Evolutionary conservation across 2,797 vertebrate genomes (phyloP).

Genomic region (Coranthus polyacanthus): DNA sequence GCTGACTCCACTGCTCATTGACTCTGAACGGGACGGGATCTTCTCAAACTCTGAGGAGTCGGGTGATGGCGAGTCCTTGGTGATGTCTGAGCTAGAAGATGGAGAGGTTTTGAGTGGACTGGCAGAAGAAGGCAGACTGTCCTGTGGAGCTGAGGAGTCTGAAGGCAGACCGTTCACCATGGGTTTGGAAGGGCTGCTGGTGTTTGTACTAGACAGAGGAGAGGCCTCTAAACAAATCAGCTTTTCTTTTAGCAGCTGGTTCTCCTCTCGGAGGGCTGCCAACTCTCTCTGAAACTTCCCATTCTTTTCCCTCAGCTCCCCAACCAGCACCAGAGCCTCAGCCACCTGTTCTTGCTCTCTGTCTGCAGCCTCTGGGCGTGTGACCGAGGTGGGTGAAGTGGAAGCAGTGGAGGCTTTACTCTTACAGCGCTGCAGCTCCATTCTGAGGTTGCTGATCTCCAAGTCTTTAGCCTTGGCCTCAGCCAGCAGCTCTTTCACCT

Average conservation of each 20-base stretch:
- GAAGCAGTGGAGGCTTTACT: conserved; percentile 77
- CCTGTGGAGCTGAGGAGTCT: conserved; percentile 68
- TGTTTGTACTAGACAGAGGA: conserved; percentile 81
- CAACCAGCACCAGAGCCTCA: conserved; percentile 86
- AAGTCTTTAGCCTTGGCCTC: conserved; percentile 96
- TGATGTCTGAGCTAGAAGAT: conserved; percentile 91
- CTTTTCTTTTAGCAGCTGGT: conserved; percentile 91
- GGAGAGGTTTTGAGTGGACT: conserved; percentile 84
- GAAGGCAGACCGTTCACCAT: conserved; percentile 73
- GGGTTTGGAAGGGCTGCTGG: conserved; percentile 72
- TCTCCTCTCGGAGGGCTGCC: conserved; percentile 90
- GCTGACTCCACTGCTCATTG: conserved; percentile 82
- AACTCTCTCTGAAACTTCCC: conserved; percentile 91
- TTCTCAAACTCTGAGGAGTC: conserved; percentile 95
- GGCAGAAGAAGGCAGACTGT: conserved; percentile 47
- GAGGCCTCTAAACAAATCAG: conserved; percentile 89
- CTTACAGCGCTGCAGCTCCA: conserved; percentile 90
- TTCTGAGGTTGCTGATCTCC: conserved; percentile 93
- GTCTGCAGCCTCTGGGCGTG: conserved; percentile 71
- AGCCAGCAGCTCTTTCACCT: conserved; percentile 93
- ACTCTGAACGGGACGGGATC: conserved; percentile 89
- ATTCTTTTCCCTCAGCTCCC: conserved; percentile 91
- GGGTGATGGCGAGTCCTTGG: conserved; percentile 91
- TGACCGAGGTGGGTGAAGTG: conserved; percentile 56
- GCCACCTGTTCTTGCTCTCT: conserved; percentile 71